Conservation (phyloP, 2,797 vertebrate genomes). For the Cheirogaleus major region DNA sequence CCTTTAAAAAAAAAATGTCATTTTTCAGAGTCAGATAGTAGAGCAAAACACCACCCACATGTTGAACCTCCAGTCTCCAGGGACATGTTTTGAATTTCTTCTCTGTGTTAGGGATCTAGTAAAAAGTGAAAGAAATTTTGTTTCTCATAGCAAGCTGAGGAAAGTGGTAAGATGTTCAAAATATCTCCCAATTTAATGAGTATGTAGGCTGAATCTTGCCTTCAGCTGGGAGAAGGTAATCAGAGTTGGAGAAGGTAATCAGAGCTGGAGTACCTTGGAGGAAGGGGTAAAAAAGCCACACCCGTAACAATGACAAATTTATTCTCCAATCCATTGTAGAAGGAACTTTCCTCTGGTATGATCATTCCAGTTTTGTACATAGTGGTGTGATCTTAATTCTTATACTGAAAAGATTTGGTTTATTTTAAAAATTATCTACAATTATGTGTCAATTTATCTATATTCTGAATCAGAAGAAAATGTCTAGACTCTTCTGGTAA, state of each 20-base stretch:
- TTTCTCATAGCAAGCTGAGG: neutral
- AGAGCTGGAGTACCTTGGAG: slow-evolving; percentile 6
- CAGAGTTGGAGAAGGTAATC: neutral
- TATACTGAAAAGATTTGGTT: neutral
- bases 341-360: neutral
- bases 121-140: slow-evolving; percentile 42
- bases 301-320: slow-evolving; percentile 41
- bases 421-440: neutral
- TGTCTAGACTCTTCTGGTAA: neutral
- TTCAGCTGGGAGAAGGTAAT: slow-evolving; percentile 26
- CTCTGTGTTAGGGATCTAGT: neutral
- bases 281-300: neutral
- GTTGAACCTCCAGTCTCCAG: neutral
- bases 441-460: neutral
- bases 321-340: slow-evolving; percentile 19
- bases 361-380: neutral
- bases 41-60: slow-evolving; percentile 23
- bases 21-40: slow-evolving; percentile 45
- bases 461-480: slow-evolving; percentile 23
- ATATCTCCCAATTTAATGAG: slow-evolving; percentile 42
- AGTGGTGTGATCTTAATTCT: neutral
- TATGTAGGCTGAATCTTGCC: slow-evolving; percentile 25
- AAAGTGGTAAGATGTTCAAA: slow-evolving; percentile 59
- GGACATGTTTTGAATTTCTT: slow-evolving; percentile 45
- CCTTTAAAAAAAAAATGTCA: neutral